These are phyloP conservation scores for Augiades crinisus DNA, from an alignment of 2,888 invertebrate genomes.

Conservation along the genomic window DNA sequence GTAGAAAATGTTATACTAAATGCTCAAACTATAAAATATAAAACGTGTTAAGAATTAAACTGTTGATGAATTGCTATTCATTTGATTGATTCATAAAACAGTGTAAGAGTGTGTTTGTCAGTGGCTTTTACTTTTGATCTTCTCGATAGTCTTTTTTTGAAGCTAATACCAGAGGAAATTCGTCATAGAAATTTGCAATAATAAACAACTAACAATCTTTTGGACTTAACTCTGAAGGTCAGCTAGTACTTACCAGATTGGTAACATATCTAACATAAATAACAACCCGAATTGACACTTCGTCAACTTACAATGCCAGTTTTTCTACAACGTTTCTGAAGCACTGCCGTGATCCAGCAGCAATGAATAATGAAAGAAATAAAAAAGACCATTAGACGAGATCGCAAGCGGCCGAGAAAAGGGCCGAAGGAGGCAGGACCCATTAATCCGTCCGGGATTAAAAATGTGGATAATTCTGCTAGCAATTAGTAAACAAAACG, in stretches of 20 bases:
- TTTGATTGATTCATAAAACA: too few species aligned
- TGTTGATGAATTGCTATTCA: too few species aligned
- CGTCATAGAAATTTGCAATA: too few species aligned
- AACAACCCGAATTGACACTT: constrained; percentile 46
- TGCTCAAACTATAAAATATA: too few species aligned
- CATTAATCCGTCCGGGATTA: constrained; percentile 50
- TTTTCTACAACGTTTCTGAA: constrained; percentile 39
- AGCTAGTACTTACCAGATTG: constrained; percentile 33
- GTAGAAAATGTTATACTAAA: too few species aligned
- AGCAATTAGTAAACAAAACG: constrained; percentile 56
- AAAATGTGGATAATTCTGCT: constrained; percentile 52
- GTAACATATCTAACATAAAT: constrained; percentile 57
- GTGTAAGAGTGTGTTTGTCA: too few species aligned
- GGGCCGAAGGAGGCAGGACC: constrained; percentile 43
- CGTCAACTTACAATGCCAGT: constrained; percentile 55
- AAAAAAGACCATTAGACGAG: constrained; percentile 33
- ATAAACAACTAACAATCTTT: neutral
- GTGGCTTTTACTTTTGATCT: too few species aligned
- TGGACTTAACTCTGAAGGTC: constrained; percentile 35
- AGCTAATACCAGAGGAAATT: too few species aligned
- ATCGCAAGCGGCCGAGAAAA: constrained; percentile 40
- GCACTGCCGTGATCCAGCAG: constrained; percentile 34
- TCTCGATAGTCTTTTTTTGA: too few species aligned
- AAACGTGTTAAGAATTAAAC: too few species aligned
- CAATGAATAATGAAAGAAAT: constrained; percentile 41